Conservation (phyloP, 2,113 vertebrate genomes). For the Dolichotis patagonum region DNA sequence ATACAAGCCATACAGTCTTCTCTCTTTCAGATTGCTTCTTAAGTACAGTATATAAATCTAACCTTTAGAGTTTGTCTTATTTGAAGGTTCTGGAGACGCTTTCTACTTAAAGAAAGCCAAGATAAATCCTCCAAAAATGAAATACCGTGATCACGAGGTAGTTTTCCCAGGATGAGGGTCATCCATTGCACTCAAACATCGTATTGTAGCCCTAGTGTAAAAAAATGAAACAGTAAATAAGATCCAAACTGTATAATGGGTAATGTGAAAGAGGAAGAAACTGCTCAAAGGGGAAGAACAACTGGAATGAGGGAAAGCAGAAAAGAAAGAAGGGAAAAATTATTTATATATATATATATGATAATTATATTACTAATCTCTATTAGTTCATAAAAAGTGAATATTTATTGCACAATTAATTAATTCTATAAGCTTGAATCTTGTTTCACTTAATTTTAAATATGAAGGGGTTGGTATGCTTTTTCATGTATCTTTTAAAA, state of each 20-base stretch:
- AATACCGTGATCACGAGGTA: too few relatives aligned
- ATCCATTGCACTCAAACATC: too few relatives aligned
- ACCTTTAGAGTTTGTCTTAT: neutral
- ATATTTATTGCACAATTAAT: conserved; percentile 43
- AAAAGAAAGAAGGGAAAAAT: too few relatives aligned
- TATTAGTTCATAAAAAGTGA: neutral
- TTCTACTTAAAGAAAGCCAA: conserved; percentile 25
- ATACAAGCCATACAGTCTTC: neutral
- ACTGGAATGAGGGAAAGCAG: too few relatives aligned
- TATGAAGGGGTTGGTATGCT: neutral
- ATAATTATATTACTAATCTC: too few relatives aligned
- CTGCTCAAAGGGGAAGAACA: too few relatives aligned
- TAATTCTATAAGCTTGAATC: neutral
- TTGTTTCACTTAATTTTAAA: conserved; percentile 9
- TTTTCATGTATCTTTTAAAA: conserved; percentile 31
- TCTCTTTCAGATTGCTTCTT: neutral
- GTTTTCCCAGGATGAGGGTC: too few relatives aligned
- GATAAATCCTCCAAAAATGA: neutral
- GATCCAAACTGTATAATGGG: too few relatives aligned
- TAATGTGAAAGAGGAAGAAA: too few relatives aligned
- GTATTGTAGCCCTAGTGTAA: too few relatives aligned
- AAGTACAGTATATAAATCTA: neutral
- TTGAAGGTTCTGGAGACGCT: neutral
- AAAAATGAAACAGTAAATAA: too few relatives aligned
- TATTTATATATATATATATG: too few relatives aligned